Evolutionary conservation across 2,797 vertebrate genomes (phyloP), one percentile per base, ranked within the genome.

Genomic region (Lophius americanus): DNA sequence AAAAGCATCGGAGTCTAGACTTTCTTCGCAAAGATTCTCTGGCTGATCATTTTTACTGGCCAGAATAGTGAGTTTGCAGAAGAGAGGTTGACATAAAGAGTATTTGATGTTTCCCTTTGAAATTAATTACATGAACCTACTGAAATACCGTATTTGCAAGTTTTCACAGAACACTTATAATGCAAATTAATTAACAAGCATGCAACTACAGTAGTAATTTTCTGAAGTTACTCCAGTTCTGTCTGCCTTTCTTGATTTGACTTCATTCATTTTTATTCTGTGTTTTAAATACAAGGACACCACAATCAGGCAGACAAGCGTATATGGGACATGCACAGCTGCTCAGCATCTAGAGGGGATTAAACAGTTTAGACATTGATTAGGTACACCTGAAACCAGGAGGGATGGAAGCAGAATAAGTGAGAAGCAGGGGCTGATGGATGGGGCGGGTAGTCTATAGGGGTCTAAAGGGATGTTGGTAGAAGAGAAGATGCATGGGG

Each of bases 361-460:
- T 86, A 78, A 85, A 81, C 64, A 77, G 77, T 78, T 83, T 73
- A 80, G 76, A 85, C 82, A 90, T 82, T 82, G 81, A 89, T 89
- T 85, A 81, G 79, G 79, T 78, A 85, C 82, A 87, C 81, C 75
- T 87, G 79, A 79, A 83, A 75, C 68, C 66, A 70, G 44, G 55
- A 79, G 84, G 61, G 53, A 82, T 61, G 61, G 61, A 57, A 33
- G 65, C 6, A 11, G 43, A 51, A 38, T 64, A 47, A 37, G 44
- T 6, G 36, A 49, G 43, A 57, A 37, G 41, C 48, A 4, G 39
- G 62, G 43, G 42, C 32, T 7, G 44, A 35, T 14, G 55, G 41
- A 53, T 42, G 39, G 3, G 37, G 39, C 47, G 65, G 33, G 62
- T 23, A 48, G 53, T 41, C 53, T 37, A 69, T 37, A 64, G 46